Evolutionary conservation across 2,888 invertebrate species (phyloP).

Genomic region (Taphrorychus bicolor): DNA sequence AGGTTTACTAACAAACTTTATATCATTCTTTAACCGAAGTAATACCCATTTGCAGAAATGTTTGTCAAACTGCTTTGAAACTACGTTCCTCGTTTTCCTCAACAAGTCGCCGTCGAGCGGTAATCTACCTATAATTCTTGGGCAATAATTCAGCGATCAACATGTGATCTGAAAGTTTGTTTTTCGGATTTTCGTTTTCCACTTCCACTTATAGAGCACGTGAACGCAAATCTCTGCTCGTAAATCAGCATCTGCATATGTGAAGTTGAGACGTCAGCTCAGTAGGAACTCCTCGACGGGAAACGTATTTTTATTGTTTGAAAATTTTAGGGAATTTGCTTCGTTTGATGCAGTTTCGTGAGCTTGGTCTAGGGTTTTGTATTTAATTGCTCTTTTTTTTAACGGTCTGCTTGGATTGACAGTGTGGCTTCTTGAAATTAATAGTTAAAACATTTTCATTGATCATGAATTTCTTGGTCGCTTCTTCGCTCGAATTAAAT

Average conservation of each 20-base stretch:
- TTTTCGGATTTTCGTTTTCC: constrained; percentile 40
- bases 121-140: constrained; percentile 39
- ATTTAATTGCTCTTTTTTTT: too few species aligned
- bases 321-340: constrained; percentile 28
- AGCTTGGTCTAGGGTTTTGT: too few species aligned
- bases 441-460: too few species aligned
- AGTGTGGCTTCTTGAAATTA: too few species aligned
- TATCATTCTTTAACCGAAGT: not conserved
- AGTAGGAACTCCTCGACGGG: constrained; percentile 37
- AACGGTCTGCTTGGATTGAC: too few species aligned
- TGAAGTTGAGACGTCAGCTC: constrained; percentile 47
- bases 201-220: constrained; percentile 32
- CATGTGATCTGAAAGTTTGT: constrained; percentile 37
- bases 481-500: too few species aligned
- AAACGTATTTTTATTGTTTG: constrained; percentile 47
- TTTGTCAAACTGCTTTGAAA: constrained; percentile 27
- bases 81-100: constrained; percentile 15
- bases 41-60: constrained; percentile 2
- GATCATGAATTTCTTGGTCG: too few species aligned
- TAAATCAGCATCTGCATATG: constrained; percentile 55
- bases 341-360: too few species aligned
- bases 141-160: constrained; percentile 41
- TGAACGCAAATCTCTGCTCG: constrained; percentile 40
- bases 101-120: constrained; percentile 27
- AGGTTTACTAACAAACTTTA: not conserved